Percentiles rank a stretch among this genome's conserved stretches.
Conservation (phyloP, 2,888 invertebrate species). For the Noctua fimbriata region DNA sequence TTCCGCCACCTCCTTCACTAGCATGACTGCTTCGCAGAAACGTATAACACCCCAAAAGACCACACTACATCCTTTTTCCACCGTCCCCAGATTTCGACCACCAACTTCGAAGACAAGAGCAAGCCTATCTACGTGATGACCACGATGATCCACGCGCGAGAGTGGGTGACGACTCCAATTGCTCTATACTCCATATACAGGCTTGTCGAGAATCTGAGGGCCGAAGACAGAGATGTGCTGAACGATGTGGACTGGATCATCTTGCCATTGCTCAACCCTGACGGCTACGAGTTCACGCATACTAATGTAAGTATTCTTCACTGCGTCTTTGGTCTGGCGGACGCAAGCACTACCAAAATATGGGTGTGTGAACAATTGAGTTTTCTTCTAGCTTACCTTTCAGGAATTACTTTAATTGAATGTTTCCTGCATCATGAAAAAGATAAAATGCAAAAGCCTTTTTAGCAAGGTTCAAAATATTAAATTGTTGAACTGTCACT, state of each 20-base stretch:
- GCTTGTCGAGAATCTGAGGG: conserved; percentile 87
- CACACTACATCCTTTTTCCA: background rate
- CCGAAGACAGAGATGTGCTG: conserved; percentile 83
- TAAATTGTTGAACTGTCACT: background rate
- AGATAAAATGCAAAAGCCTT: background rate
- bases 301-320: conserved; percentile 86
- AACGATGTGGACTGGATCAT: conserved; percentile 92
- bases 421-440: background rate
- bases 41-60: background rate
- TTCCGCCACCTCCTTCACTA: no score
- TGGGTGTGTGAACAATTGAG: background rate
- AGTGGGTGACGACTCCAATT: conserved; percentile 92
- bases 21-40: no score
- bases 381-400: background rate
- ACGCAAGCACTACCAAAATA: background rate
- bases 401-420: background rate
- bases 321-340: background rate
- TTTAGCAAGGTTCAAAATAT: background rate
- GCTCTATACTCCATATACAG: conserved; percentile 90
- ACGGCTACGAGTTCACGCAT: conserved; percentile 92
- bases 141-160: conserved; percentile 91
- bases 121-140: conserved; percentile 89
- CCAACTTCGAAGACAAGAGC: conserved; percentile 80
- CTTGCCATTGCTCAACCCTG: conserved; percentile 93
- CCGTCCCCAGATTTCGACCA: conserved; percentile 89